Evolutionary conservation across 2,888 invertebrate genomes (phyloP).

Genomic region (Ryuthela nishihirai): DNA sequence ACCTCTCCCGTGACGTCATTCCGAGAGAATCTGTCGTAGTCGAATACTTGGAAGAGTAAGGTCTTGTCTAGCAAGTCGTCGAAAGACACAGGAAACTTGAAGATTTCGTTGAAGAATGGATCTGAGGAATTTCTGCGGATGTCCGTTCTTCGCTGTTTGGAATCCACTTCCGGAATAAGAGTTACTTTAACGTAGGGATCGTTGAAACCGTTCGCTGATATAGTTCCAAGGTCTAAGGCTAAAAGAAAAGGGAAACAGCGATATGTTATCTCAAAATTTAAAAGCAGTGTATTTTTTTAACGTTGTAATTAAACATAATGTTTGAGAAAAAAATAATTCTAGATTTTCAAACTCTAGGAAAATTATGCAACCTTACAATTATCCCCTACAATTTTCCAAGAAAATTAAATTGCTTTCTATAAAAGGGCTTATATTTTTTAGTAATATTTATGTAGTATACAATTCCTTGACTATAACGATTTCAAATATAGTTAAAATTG

Average conservation of each 20-base stretch:
- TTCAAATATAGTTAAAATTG: too few species aligned
- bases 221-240: slow-evolving; percentile 71
- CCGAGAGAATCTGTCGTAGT: slow-evolving; percentile 70
- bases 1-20: slow-evolving; percentile 86
- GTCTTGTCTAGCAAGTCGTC: slow-evolving; percentile 78
- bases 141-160: slow-evolving; percentile 75
- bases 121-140: slow-evolving; percentile 79
- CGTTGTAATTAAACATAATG: background rate
- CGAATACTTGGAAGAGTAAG: slow-evolving; percentile 66
- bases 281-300: background rate
- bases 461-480: too few species aligned
- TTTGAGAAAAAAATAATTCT: background rate
- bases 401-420: too few species aligned
- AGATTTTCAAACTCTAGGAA: too few species aligned
- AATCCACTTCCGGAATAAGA: slow-evolving; percentile 77
- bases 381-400: too few species aligned
- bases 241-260: slow-evolving; percentile 31
- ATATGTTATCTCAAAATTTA: background rate
- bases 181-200: slow-evolving; percentile 81
- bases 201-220: slow-evolving; percentile 81
- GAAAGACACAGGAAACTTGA: slow-evolving; percentile 86
- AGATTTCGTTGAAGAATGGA: slow-evolving; percentile 85
- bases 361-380: too few species aligned
- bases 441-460: too few species aligned
- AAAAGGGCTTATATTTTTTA: too few species aligned